These are phyloP conservation scores for Nomada lathburiana DNA, from an alignment of 2,888 invertebrate genomes.

Conservation along the genomic window DNA sequence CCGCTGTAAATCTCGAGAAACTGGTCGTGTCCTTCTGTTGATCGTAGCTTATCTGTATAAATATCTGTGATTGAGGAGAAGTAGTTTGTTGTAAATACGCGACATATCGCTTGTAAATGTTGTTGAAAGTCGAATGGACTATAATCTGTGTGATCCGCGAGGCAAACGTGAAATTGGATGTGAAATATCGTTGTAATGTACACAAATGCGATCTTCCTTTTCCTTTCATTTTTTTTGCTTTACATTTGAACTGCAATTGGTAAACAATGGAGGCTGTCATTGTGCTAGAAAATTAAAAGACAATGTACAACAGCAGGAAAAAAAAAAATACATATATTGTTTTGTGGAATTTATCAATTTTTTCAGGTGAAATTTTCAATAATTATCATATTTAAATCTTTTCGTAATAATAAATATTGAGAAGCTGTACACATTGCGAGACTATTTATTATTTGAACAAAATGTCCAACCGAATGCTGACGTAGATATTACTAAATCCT, in stretches of 20 bases:
- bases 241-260: neutral
- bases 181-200: neutral
- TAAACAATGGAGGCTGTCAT: no score
- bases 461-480: no score
- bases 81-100: constrained; percentile 12
- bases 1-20: neutral
- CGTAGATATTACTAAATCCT: no score
- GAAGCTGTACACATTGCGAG: no score
- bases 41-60: constrained; percentile 14
- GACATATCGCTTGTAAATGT: constrained; percentile 22
- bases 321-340: no score
- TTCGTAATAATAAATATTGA: no score
- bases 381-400: no score
- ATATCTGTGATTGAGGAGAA: constrained; percentile 36
- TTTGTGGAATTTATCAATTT: no score
- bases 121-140: constrained; percentile 55
- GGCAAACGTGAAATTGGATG: constrained; percentile 6
- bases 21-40: neutral
- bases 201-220: constrained; percentile 9
- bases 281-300: no score
- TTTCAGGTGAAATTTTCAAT: no score
- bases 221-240: neutral
- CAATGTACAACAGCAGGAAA: no score
- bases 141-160: constrained; percentile 50
- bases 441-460: no score